phyloP scores from a whole-genome alignment of 1,140 invertebrate genomes.

The Drosophila oshimai region DNA sequence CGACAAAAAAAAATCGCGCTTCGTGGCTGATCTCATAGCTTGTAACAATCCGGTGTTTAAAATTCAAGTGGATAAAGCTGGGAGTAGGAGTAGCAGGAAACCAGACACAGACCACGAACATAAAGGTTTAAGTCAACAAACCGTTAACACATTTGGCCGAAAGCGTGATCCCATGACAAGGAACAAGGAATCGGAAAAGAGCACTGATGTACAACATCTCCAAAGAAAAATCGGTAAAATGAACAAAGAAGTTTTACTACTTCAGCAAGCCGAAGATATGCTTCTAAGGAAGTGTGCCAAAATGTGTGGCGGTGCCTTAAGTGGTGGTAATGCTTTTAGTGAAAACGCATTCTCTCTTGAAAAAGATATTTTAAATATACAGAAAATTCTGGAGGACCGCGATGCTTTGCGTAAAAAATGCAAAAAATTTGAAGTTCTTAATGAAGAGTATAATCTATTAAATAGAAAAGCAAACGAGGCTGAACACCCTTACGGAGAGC shows the following conservation, averaged over 20 bases:
- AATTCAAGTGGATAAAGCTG: too few species aligned
- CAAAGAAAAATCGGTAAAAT: conserved; percentile 55
- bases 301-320: too few species aligned
- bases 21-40: conserved; percentile 55
- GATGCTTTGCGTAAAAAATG: conserved; percentile 56
- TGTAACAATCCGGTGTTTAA: conserved; percentile 44
- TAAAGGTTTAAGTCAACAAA: conserved; percentile 61
- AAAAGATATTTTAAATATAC: conserved; percentile 40
- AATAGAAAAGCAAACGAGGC: conserved; percentile 14
- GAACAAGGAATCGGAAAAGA: conserved; percentile 60
- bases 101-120: conserved; percentile 52
- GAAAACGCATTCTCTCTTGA: background rate
- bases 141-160: too few species aligned
- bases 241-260: conserved; percentile 43
- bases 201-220: conserved; percentile 54
- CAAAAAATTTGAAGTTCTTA: conserved; percentile 22
- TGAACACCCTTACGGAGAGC: conserved; percentile 2
- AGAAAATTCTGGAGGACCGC: conserved; percentile 52
- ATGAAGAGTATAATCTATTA: conserved; percentile 14
- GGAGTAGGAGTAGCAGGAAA: too few species aligned
- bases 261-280: conserved; percentile 55
- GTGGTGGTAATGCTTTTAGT: background rate
- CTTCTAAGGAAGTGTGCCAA: too few species aligned
- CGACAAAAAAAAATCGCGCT: conserved; percentile 61
- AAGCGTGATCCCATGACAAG: too few species aligned